Evolutionary conservation across 2,888 invertebrate species (phyloP), one percentile per base, ranked within the genome.

Genomic region (Syrphus vitripennis): DNA sequence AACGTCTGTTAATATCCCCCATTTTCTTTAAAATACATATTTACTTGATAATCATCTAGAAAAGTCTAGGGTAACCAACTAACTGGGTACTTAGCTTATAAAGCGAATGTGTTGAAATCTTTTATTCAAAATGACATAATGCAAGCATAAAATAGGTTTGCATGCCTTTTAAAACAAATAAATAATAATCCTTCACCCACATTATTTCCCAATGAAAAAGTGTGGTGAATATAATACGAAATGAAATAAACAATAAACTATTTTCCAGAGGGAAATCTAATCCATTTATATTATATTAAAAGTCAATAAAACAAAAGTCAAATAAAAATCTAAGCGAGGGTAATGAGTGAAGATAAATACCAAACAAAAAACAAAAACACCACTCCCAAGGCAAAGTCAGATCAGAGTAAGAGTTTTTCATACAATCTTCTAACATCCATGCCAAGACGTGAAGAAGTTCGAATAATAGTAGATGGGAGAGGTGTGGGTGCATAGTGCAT

Each of bases 221-320:
- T 75, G 69, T 53, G 21, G 42, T 53, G 21, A 70, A 74, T 21
- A 69, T 10, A 78, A 50, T 57, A 40, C 34, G 65, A 12, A 29
- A 70, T 24, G 0, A 7, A 37, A 59, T n/a, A 59, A 72, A 63
- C 42, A 78, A 74, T 69, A 70, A 75, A 63, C 69, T 48, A 34
- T 71, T 50, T 57, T 14, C 26, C n/a, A 70, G 10, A 69, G 40
- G 45, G n/a, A 59, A 70, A 83, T 31, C 42, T 83, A 79, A 83
- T 83, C 65, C 79, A 79, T 75, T 79, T 81, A 81, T 21, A 59
- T 14, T 26, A n/a, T 72, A 75, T 59, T 59, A 69, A 67, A 80
- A 67, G 50, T 26, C 45, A 63, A 63, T 50, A 67, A 63, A 76
- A 70, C 70, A 79, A 75, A 79, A 79, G 45, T 50, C 79, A 83